Evolutionary conservation across 2,113 vertebrate species (phyloP), one percentile per base, ranked within the genome.

Genomic region (Takifugu flavidus): DNA sequence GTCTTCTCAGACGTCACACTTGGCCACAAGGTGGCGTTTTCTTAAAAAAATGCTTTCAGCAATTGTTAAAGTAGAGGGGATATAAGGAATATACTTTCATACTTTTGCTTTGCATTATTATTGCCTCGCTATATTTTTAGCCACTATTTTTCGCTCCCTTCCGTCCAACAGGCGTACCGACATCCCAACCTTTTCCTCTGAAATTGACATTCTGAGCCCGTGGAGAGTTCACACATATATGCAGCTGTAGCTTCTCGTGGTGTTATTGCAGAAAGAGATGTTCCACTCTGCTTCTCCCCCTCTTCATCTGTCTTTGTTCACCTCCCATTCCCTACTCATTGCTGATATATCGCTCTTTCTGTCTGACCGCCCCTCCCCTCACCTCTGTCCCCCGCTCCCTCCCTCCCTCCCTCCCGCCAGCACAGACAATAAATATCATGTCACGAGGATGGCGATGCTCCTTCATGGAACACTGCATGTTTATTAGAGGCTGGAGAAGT

Each of bases 391-490:
- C 62, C 68, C 55, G 1, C 68, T 50, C 69, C 58, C 57, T 85
- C 82, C 79, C 91, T 85, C 82, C 79, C 91, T 89, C 84, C 75
- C 89, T 68, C 90, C 90, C 91, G 85, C 91, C 83, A 78, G 88
- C 76, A 81, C 88, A 89, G 91, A 94, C 96, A 95, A 97, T 98
- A 98, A 97, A 99, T 98, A 98, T 96, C 93, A 94, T 96, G 95
- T 95, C 94, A 93, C 82, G 89, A 92, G 91, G 92, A 95, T 93
- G 92, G 92, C 93, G 93, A 93, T 94, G 93, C 94, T 95, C 96
- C 96, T 98, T 98, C 95, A 99, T 98, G 97, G 95, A 96, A 97
- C 95, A 94, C 94, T 98, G 95, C 94, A 94, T 99, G 95, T 98
- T 99, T 98, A 98, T 99, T 98, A 98, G 96, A 94, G 92, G 93